Conservation (phyloP, 2,797 vertebrate species). For the Ceyx erithaca region DNA sequence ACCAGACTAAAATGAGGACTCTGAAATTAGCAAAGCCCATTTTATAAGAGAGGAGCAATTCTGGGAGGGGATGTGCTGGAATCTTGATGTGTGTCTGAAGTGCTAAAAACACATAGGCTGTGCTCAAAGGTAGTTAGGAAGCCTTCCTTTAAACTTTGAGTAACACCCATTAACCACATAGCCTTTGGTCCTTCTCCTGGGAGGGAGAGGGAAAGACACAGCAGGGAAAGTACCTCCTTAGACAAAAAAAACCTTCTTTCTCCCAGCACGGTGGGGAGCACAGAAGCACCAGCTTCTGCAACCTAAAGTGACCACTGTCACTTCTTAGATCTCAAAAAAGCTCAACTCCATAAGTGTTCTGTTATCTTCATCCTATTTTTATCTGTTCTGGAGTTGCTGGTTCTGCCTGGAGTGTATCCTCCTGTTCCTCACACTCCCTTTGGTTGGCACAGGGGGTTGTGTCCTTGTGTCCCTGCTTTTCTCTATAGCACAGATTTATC, state of each 20-base stretch:
- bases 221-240: background rate
- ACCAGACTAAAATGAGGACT: accelerated
- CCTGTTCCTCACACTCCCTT: background rate
- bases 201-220: background rate
- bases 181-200: background rate
- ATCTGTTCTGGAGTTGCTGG: background rate
- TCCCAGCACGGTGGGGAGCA: background rate
- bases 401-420: background rate
- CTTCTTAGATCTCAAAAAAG: background rate
- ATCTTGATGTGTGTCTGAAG: accelerated
- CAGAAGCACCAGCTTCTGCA: background rate
- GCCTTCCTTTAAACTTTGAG: background rate
- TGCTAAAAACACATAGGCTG: background rate
- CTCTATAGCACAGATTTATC: background rate
- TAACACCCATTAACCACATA: accelerated
- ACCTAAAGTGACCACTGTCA: background rate
- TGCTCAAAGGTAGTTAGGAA: background rate
- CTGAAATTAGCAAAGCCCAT: background rate
- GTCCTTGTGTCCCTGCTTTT: background rate
- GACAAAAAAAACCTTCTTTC: background rate
- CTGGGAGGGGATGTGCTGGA: background rate
- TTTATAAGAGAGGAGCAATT: background rate
- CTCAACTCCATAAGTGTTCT: background rate
- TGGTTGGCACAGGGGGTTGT: background rate
- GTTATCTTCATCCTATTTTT: background rate